phyloP scores from a whole-genome alignment of 2,888 invertebrate species.

The Aphodius granarius region DNA sequence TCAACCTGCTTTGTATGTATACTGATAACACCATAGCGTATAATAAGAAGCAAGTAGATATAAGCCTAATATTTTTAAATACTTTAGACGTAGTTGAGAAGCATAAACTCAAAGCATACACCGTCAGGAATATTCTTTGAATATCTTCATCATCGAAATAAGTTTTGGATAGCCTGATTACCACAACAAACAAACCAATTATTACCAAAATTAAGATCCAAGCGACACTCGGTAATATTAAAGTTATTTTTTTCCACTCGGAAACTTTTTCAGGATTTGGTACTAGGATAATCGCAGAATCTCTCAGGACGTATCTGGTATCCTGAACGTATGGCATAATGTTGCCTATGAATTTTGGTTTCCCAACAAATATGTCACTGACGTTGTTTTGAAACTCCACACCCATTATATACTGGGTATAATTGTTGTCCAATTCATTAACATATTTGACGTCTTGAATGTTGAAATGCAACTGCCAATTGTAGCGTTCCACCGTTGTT shows the following conservation, averaged over 20 bases:
- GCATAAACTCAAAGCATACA: not conserved
- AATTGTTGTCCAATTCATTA: not conserved
- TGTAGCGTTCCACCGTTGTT: not conserved
- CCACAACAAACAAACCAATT: not conserved
- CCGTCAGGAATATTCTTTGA: not conserved
- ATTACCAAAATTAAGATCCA: not conserved
- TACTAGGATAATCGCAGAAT: not conserved
- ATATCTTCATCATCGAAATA: not conserved
- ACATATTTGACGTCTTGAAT: too few relatives aligned
- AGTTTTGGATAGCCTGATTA: not conserved
- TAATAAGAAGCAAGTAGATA: not conserved
- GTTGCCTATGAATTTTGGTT: not conserved
- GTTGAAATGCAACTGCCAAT: not conserved
- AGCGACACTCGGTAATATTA: not conserved
- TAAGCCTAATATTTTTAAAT: not conserved
- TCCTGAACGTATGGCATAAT: not conserved
- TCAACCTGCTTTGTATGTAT: not conserved
- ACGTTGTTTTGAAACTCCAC: not conserved
- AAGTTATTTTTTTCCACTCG: not conserved
- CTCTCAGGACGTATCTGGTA: not conserved
- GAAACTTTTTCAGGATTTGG: not conserved
- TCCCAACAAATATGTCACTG: not conserved
- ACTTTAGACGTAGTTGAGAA: not conserved
- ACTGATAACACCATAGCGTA: not conserved
- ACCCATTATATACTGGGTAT: not conserved